Evolutionary conservation across 2,888 invertebrate genomes (phyloP).

Genomic region (Caenorhabditis macrosperma): DNA sequence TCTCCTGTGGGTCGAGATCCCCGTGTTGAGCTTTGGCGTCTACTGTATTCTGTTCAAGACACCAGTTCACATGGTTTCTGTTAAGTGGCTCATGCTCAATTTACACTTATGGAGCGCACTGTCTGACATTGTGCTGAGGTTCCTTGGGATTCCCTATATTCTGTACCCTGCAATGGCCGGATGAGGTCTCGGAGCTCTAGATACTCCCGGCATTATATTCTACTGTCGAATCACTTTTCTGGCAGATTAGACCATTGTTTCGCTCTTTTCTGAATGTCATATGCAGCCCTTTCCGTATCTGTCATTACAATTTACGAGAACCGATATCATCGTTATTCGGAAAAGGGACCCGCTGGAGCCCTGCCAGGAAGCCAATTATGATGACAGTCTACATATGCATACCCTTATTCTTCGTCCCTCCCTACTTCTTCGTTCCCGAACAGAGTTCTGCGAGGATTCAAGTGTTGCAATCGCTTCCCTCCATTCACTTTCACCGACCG

Average conservation of each 20-base stretch:
- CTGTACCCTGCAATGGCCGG: too few species aligned
- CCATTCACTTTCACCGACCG: constrained; percentile 2
- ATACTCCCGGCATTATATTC: too few species aligned
- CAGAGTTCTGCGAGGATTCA: background rate
- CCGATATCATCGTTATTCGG: constrained; percentile 6
- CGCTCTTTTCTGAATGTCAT: background rate
- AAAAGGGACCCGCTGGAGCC: background rate
- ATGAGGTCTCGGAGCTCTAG: too few species aligned
- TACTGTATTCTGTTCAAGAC: too few species aligned
- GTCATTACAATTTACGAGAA: background rate
- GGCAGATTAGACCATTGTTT: too few species aligned
- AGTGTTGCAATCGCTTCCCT: background rate
- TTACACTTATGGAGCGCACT: too few species aligned
- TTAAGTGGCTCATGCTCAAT: too few species aligned
- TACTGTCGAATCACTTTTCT: too few species aligned
- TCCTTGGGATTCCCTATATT: too few species aligned
- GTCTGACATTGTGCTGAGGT: too few species aligned
- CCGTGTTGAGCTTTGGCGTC: too few species aligned
- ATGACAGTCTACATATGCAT: background rate
- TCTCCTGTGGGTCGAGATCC: background rate
- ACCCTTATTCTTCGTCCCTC: background rate
- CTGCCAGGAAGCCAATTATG: background rate
- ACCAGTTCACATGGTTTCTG: too few species aligned
- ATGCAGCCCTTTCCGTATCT: background rate
- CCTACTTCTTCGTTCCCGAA: background rate